A percentile compares a stretch with the other conserved stretches of the same genome.
These are phyloP conservation scores for Dipus sagitta DNA, from an alignment of 2,797 vertebrate genomes.

Conservation along the genomic window DNA sequence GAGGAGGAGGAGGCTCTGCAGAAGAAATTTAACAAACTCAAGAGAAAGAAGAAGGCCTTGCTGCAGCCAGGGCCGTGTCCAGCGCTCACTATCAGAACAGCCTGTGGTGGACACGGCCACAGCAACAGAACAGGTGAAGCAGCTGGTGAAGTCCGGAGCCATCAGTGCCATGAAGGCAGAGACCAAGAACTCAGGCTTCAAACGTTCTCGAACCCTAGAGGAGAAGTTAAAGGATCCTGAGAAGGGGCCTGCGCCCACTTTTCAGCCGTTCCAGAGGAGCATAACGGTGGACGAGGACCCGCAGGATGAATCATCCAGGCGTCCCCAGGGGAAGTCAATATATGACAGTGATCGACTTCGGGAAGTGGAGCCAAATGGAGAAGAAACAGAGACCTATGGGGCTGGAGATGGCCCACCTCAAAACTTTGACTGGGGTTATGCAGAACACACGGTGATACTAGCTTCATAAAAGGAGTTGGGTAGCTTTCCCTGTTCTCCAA, in stretches of 20 bases:
- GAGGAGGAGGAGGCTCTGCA: constrained; percentile 96
- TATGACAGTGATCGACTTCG: constrained; percentile 93
- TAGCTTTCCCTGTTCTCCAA: too few species aligned
- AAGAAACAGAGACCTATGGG: constrained; percentile 79
- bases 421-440: constrained; percentile 81
- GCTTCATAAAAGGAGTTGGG: too few species aligned
- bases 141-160: constrained; percentile 96
- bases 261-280: constrained; percentile 96
- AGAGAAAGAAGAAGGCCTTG: too few species aligned
- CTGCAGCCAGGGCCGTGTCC: constrained; percentile 95
- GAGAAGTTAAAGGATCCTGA: constrained; percentile 97
- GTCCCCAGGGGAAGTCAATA: constrained; percentile 93
- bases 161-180: constrained; percentile 97
- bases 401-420: constrained; percentile 76
- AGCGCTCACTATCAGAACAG: constrained; percentile 95
- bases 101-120: constrained; percentile 95
- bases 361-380: constrained; percentile 86
- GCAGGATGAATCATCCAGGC: constrained; percentile 93
- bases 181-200: constrained; percentile 97
- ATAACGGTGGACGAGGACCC: constrained; percentile 94
- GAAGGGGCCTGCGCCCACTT: constrained; percentile 94
- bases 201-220: constrained; percentile 95
- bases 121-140: constrained; percentile 96
- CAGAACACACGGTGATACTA: too few species aligned
- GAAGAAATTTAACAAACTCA: constrained; percentile 96